These are phyloP conservation scores for Acanthoscelides obtectus DNA, from an alignment of 2,888 invertebrate genomes.

Conservation along the genomic window DNA sequence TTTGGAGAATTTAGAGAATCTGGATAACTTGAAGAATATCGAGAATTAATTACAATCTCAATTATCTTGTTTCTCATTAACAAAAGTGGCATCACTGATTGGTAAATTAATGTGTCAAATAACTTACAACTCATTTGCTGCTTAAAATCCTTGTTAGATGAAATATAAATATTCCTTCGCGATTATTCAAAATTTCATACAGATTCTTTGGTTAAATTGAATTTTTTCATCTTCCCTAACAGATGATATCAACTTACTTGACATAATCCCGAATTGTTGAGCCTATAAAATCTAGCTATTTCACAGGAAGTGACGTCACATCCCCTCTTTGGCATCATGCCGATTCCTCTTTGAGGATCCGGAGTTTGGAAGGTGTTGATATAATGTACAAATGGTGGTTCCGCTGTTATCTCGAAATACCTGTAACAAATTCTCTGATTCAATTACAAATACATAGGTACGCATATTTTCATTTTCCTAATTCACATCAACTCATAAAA, in stretches of 20 bases:
- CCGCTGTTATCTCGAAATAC: slow-evolving; percentile 73
- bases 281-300: slow-evolving; percentile 90
- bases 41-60: too few species aligned
- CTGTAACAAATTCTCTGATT: slow-evolving; percentile 35
- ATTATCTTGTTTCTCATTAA: too few species aligned
- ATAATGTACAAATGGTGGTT: slow-evolving; percentile 92
- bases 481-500: too few species aligned
- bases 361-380: slow-evolving; percentile 96
- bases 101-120: too few species aligned
- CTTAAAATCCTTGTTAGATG: too few species aligned
- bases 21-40: too few species aligned
- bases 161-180: too few species aligned
- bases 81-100: too few species aligned
- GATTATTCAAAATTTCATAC: too few species aligned
- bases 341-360: slow-evolving; percentile 95
- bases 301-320: slow-evolving; percentile 93
- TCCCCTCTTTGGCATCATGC: slow-evolving; percentile 97
- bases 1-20: too few species aligned
- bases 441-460: slow-evolving; percentile 3
- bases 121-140: too few species aligned
- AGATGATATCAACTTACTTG: slow-evolving; percentile 55
- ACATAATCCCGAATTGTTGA: slow-evolving; percentile 90
- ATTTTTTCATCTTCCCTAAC: background rate
- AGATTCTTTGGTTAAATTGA: background rate
- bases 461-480: too few species aligned